Percentiles rank a stretch among this genome's conserved stretches.
phyloP scores from a whole-genome alignment of 2,888 invertebrate genomes.

The Linhomoeus sp. region DNA sequence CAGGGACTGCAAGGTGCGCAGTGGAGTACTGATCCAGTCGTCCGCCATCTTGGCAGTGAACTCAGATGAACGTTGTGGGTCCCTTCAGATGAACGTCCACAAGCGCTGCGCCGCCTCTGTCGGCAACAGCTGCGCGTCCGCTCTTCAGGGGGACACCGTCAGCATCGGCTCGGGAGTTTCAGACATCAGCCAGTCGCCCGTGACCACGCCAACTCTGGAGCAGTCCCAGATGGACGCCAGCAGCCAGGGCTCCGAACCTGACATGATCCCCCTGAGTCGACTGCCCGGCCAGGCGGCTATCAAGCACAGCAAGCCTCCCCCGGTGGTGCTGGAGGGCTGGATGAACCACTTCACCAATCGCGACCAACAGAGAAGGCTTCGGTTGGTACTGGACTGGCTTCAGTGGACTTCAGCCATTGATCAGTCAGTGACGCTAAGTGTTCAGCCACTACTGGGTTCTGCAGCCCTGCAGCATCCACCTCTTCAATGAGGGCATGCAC shows the following conservation, averaged over 20 bases:
- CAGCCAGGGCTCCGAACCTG: not conserved
- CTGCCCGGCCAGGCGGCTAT: slow-evolving; percentile 11
- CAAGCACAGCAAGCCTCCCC: slow-evolving; percentile 3
- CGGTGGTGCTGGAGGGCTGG: slow-evolving; percentile 21
- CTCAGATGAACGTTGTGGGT: not conserved
- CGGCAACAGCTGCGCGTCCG: slow-evolving; percentile 18
- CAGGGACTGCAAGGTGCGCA: slow-evolving; percentile 21
- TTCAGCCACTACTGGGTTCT: slow-evolving; percentile 23
- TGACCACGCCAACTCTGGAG: not conserved
- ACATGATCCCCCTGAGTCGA: slow-evolving; percentile 17
- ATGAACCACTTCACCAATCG: slow-evolving; percentile 23
- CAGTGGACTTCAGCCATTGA: slow-evolving; percentile 4
- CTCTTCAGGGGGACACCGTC: slow-evolving; percentile 9
- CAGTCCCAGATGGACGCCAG: no score
- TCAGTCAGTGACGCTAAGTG: slow-evolving; percentile 8
- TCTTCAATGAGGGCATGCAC: slow-evolving; percentile 20
- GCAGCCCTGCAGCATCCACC: slow-evolving; percentile 15
- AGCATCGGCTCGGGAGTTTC: no score
- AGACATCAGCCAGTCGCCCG: slow-evolving; percentile 6
- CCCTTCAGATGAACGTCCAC: slow-evolving; percentile 22
- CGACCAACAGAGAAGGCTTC: slow-evolving; percentile 19
- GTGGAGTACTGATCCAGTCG: slow-evolving; percentile 17
- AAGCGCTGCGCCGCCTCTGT: slow-evolving; percentile 21
- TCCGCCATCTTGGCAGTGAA: slow-evolving; percentile 17
- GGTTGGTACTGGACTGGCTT: slow-evolving; percentile 4